Evolutionary conservation across 2,888 invertebrate species (phyloP).

Genomic region (Meliscaeva auricollis): DNA sequence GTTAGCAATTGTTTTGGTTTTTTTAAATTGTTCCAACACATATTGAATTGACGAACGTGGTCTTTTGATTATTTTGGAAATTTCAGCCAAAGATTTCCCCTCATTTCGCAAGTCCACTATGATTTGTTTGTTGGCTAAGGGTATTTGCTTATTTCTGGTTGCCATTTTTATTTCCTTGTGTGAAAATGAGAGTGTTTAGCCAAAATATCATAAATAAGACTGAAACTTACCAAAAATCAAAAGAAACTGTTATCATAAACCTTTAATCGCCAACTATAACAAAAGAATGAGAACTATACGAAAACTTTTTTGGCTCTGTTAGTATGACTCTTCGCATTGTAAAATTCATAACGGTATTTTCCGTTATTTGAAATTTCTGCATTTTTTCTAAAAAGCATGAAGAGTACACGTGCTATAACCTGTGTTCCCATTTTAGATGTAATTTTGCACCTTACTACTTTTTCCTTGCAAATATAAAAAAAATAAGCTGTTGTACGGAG

Average conservation of each 20-base stretch:
- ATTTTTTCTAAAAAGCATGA: too few relatives aligned
- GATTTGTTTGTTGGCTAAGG: slow-evolving; percentile 27
- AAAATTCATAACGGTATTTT: slow-evolving; percentile 1
- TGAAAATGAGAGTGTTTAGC: too few relatives aligned
- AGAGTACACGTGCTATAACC: too few relatives aligned
- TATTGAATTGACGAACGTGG: slow-evolving; percentile 20
- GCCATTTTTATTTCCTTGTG: too few relatives aligned
- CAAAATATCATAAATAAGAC: neutral
- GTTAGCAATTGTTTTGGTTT: slow-evolving; percentile 18
- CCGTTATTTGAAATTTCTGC: neutral
- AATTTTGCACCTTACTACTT: too few relatives aligned
- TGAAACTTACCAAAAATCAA: neutral
- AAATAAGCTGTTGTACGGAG: too few relatives aligned
- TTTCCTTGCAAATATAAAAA: too few relatives aligned
- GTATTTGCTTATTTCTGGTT: slow-evolving; percentile 21
- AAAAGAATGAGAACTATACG: slow-evolving; percentile 16
- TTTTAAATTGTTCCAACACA: slow-evolving; percentile 23
- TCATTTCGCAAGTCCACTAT: neutral
- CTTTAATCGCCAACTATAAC: slow-evolving; percentile 6
- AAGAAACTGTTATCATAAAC: neutral
- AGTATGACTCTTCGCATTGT: neutral
- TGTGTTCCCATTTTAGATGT: too few relatives aligned
- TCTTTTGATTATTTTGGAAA: slow-evolving; percentile 29
- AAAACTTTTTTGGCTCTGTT: slow-evolving; percentile 29
- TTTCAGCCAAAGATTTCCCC: slow-evolving; percentile 11